These are phyloP conservation scores for Pararge aegeria DNA, from an alignment of 1,140 invertebrate genomes.

Conservation along the genomic window DNA sequence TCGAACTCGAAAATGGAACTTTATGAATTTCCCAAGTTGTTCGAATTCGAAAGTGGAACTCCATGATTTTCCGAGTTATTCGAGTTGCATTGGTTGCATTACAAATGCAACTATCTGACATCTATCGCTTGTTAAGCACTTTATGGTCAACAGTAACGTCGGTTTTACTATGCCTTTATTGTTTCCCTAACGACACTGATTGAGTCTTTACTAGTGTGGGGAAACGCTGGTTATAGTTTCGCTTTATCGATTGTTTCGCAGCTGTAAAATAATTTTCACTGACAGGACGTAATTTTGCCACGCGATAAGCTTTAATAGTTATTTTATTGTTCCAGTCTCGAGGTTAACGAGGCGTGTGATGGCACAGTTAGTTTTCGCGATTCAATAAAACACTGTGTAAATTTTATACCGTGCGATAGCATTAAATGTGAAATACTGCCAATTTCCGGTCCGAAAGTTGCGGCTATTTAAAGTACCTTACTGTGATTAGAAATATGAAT, in stretches of 20 bases:
- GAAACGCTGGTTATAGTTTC: slow-evolving; percentile 23
- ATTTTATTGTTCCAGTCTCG: slow-evolving; percentile 12
- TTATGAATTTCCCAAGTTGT: background rate
- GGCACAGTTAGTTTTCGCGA: background rate
- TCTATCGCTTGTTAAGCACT: slow-evolving; percentile 32
- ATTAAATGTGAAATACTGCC: too few relatives aligned
- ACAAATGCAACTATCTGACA: slow-evolving; percentile 19
- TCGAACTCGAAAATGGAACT: too few relatives aligned
- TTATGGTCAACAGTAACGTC: slow-evolving; percentile 37
- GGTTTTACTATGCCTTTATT: slow-evolving; percentile 33
- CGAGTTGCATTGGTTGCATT: slow-evolving; percentile 23
- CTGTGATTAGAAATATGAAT: too few relatives aligned
- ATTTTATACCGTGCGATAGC: background rate
- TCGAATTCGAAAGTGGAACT: background rate
- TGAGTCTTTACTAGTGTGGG: slow-evolving; percentile 33
- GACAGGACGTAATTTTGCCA: slow-evolving; percentile 25
- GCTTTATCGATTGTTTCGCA: slow-evolving; percentile 15
- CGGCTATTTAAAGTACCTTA: too few relatives aligned
- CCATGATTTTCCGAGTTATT: background rate
- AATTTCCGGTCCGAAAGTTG: too few relatives aligned
- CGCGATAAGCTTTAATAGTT: slow-evolving; percentile 21
- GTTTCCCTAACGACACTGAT: slow-evolving; percentile 32
- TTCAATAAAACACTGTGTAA: background rate
- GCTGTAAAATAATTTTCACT: slow-evolving; percentile 21
- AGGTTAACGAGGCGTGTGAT: slow-evolving; percentile 1